A percentile compares a stretch with the other conserved stretches of the same genome.
Evolutionary conservation across 2,113 vertebrate genomes (phyloP).

Genomic region (Noctilio leporinus): DNA sequence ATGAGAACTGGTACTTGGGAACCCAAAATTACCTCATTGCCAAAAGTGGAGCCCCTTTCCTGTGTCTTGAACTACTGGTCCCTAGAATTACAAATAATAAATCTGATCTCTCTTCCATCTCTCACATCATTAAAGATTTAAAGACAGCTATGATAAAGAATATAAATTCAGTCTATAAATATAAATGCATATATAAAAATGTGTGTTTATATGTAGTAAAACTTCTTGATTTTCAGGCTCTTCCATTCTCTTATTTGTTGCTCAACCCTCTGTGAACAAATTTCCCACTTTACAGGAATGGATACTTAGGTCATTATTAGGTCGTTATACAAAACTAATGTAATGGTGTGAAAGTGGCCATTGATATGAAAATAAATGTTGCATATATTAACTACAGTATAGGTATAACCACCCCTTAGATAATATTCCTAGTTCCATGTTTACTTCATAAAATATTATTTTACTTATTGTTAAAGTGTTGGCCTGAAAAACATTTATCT

Average conservation of each 20-base stretch:
- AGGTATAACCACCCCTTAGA: neutral
- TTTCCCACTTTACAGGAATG: neutral
- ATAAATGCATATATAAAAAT: neutral
- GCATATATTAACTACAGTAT: neutral
- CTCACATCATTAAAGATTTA: neutral
- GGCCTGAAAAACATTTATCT: neutral
- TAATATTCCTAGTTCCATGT: neutral
- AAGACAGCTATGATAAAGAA: neutral
- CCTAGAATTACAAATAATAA: neutral
- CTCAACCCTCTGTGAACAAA: neutral
- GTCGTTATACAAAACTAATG: neutral
- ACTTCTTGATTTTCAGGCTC: neutral
- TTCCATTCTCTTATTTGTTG: neutral
- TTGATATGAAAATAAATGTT: neutral
- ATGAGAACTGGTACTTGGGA: neutral
- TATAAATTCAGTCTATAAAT: neutral
- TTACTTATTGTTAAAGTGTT: neutral
- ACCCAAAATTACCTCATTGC: neutral
- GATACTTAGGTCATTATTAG: neutral
- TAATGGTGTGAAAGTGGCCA: neutral
- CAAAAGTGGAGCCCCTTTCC: neutral
- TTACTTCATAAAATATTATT: neutral
- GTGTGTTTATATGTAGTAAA: neutral
- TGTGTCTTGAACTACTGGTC: neutral
- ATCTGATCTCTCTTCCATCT: neutral